Conservation (phyloP, 2,888 invertebrate genomes). For the Melanophora roralis region DNA sequence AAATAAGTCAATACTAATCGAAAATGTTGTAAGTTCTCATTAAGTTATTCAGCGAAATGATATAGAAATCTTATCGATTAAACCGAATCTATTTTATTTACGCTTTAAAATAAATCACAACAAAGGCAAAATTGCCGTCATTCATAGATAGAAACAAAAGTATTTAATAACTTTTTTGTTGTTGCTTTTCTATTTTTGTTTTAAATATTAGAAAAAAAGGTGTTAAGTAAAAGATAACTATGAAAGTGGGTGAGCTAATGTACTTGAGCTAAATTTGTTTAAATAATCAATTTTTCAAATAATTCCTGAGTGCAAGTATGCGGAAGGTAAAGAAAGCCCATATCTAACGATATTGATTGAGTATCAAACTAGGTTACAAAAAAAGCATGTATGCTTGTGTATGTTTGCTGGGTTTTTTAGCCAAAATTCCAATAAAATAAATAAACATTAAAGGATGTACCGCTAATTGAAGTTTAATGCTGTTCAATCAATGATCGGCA, state of each 20-base stretch:
- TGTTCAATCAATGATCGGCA: too few species aligned
- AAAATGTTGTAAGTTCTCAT: constrained; percentile 38
- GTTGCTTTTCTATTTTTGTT: constrained; percentile 14
- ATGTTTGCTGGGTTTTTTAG: too few species aligned
- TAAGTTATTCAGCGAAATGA: background rate
- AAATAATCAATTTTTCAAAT: background rate
- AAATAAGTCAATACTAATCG: constrained; percentile 62
- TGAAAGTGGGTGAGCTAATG: constrained; percentile 31
- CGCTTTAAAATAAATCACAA: constrained; percentile 19
- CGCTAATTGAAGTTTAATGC: too few species aligned
- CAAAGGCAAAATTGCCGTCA: constrained; percentile 25
- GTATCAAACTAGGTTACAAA: too few species aligned
- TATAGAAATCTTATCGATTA: constrained; percentile 57
- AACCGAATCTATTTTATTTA: constrained; percentile 48
- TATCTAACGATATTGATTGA: too few species aligned
- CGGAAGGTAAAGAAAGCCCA: too few species aligned
- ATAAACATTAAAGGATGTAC: too few species aligned
- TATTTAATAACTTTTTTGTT: background rate
- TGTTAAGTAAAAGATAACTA: background rate
- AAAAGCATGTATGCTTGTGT: too few species aligned
- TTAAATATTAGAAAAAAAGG: constrained; percentile 18
- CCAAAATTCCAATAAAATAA: too few species aligned
- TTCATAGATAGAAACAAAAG: constrained; percentile 30
- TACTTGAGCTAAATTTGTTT: constrained; percentile 12
- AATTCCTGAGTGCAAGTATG: background rate